Evolutionary conservation across 2,797 vertebrate genomes (phyloP), one percentile per base, ranked within the genome.

Genomic region (Antennarius maculatus): DNA sequence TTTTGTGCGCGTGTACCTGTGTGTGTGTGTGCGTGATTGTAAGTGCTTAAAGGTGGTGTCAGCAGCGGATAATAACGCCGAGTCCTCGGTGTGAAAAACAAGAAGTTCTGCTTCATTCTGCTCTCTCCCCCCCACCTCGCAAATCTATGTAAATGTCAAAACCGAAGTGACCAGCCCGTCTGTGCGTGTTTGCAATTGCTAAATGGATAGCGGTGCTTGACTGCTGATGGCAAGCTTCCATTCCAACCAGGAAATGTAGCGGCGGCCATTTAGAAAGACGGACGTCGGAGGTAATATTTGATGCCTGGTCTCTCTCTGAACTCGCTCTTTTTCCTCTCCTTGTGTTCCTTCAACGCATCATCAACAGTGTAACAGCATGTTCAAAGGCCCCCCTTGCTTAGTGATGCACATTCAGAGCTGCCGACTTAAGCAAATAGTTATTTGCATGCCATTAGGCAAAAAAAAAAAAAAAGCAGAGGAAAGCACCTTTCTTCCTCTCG

Each of bases 391-490:
- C 82, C 57, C 82, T 77, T 86, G 84, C 87, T 88, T 91, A 82
- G 75, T 77, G 59, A 39, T 76, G 88, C 86, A 87, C 72, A 86
- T 88, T 87, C 81, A 82, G 76, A 82, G 88, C 87, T 88, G 85
- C 88, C 82, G 75, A 80, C 83, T 87, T 87, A 86, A 88, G 82
- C 85, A 86, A 89, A 88, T 81, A 87, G 78, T 86, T 89, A 79
- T 89, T 87, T 88, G 82, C 88, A 88, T 89, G 79, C 78, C 76
- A 83, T 88, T 89, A 88, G 65, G 73, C 2, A 23, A 23, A 23
- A 23, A 23, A 23, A 59, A 59, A 77, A 82, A 69, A 77, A 85
- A 69, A 74, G 77, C 87, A 65, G 61, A 77, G 83, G 59, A 83
- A 84, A 84, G 84, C 78, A 81, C 76, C 82, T 79, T 82, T 70